Percentiles rank a stretch among this genome's conserved stretches.
phyloP scores from a whole-genome alignment of 1,140 invertebrate genomes.

The Pseudomyrmex dendroicus region DNA sequence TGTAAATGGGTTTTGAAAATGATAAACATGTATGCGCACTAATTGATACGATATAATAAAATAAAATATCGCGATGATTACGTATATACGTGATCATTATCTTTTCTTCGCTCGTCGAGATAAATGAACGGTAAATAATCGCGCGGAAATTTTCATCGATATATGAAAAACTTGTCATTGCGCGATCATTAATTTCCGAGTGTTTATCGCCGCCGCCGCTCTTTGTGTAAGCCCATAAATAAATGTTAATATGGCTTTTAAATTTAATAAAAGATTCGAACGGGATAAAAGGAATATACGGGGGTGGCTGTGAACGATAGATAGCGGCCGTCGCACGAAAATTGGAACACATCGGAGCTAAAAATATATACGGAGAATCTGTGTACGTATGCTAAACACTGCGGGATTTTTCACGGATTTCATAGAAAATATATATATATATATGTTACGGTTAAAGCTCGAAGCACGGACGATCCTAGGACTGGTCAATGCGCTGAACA shows the following conservation, averaged over 20 bases:
- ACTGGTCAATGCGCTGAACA: too few species aligned
- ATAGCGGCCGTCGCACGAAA: constrained; percentile 14
- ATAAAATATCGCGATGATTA: constrained; percentile 7
- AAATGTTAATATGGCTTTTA: constrained; percentile 48
- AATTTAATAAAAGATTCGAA: constrained; percentile 52
- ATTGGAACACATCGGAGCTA: constrained; percentile 36
- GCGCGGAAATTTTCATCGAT: constrained; percentile 19
- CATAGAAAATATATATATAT: not conserved
- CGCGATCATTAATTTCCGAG: constrained; percentile 50
- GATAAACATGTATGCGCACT: not conserved
- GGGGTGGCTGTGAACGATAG: constrained; percentile 23
- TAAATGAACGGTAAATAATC: constrained; percentile 36
- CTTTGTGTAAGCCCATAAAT: constrained; percentile 42
- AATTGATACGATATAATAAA: not conserved
- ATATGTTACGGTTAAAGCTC: not conserved
- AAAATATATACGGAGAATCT: constrained; percentile 34
- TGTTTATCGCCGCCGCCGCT: constrained; percentile 42
- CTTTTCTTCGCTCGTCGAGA: constrained; percentile 12
- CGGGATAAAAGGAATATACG: constrained; percentile 20
- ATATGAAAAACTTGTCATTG: constrained; percentile 39
- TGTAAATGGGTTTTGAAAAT: not conserved
- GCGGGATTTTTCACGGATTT: constrained; percentile 23
- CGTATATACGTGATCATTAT: constrained; percentile 11
- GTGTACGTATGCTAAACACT: constrained; percentile 23
- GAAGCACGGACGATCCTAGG: too few species aligned